phyloP scores from a whole-genome alignment of 2,113 vertebrate species.

The Takifugu flavidus region DNA sequence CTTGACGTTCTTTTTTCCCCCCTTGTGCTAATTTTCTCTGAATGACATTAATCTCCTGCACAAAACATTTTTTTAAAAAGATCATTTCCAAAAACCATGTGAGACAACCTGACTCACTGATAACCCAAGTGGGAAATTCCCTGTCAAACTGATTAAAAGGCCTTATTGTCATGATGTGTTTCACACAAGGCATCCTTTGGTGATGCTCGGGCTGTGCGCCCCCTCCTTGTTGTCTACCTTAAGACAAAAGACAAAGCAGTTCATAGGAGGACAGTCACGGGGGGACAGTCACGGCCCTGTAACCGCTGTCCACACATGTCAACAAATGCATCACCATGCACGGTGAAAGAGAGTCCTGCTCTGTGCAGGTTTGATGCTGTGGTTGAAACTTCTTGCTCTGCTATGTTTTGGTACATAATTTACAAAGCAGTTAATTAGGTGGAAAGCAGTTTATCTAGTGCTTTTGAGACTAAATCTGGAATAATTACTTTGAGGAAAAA shows the following conservation, averaged over 20 bases:
- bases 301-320: constrained; percentile 84
- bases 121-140: no score
- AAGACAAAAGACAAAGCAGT: constrained; percentile 79
- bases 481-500: constrained; percentile 33
- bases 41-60: no score
- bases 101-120: constrained; percentile 1
- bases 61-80: no score
- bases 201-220: constrained; percentile 79
- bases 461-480: constrained; percentile 31
- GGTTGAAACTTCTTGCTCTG: background rate
- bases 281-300: constrained; percentile 85
- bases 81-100: background rate
- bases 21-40: no score
- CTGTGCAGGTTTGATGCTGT: background rate
- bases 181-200: constrained; percentile 83
- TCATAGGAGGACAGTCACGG: constrained; percentile 57
- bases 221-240: constrained; percentile 84
- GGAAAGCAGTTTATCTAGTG: constrained; percentile 22
- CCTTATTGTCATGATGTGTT: constrained; percentile 7
- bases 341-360: constrained; percentile 76
- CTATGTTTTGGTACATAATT: background rate
- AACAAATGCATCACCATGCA: constrained; percentile 89
- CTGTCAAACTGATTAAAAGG: background rate
- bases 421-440: background rate
- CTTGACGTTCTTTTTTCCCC: no score